Conservation (phyloP, 2,888 invertebrate genomes). For the Cataglyphis albicans region DNA sequence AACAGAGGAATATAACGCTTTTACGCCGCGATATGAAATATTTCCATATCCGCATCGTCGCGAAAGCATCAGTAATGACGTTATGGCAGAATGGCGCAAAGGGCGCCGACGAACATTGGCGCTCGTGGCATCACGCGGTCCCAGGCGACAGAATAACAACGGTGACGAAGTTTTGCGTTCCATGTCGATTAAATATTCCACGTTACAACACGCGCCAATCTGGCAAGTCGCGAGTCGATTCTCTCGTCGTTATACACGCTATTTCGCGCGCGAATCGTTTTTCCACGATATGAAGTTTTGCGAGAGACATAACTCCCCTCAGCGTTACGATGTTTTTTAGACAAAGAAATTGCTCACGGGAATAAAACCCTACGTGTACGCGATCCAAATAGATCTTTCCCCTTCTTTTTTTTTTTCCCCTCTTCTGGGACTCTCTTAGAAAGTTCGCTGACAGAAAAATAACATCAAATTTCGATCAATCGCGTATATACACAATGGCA, state of each 20-base stretch:
- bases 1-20: slow-evolving; percentile 5
- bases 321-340: slow-evolving; percentile 57
- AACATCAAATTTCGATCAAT: slow-evolving; percentile 60
- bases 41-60: slow-evolving; percentile 24
- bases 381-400: slow-evolving; percentile 27
- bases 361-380: slow-evolving; percentile 43
- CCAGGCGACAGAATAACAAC: slow-evolving; percentile 24
- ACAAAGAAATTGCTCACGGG: slow-evolving; percentile 56
- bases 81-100: slow-evolving; percentile 26
- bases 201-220: background rate
- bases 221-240: slow-evolving; percentile 52
- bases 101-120: slow-evolving; percentile 16
- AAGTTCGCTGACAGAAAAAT: slow-evolving; percentile 54
- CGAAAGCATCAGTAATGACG: slow-evolving; percentile 8
- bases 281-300: slow-evolving; percentile 29
- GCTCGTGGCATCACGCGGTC: background rate
- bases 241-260: slow-evolving; percentile 33
- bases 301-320: slow-evolving; percentile 1
- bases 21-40: slow-evolving; percentile 12
- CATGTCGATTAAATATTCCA: slow-evolving; percentile 50
- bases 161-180: slow-evolving; percentile 32
- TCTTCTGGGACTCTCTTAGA: slow-evolving; percentile 21
- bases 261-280: slow-evolving; percentile 59
- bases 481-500: slow-evolving; percentile 38
- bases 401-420: background rate